phyloP scores from a whole-genome alignment of 2,797 vertebrate species.

The Arnoldichthys spilopterus region DNA sequence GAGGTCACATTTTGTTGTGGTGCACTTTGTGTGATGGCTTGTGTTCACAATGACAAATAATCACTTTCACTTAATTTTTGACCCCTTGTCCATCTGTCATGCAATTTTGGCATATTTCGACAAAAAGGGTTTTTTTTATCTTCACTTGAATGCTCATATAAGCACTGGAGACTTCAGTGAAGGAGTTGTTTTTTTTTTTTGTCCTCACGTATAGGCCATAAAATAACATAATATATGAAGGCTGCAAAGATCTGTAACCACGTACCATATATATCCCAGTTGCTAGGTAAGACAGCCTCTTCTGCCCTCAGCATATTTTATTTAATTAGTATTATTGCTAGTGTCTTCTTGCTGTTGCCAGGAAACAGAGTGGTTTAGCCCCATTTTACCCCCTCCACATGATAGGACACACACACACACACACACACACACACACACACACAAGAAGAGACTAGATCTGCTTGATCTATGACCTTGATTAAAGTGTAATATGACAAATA shows the following conservation, averaged over 20 bases:
- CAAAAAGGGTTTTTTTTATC: no score
- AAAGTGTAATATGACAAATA: neutral
- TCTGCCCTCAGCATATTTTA: slow-evolving; percentile 61
- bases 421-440: slow-evolving; percentile 5
- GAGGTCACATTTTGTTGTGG: no score
- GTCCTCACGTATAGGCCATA: neutral
- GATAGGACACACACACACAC: slow-evolving; percentile 9
- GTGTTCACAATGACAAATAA: no score
- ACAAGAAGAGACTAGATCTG: neutral
- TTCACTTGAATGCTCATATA: no score
- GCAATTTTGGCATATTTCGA: no score
- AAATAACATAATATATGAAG: neutral
- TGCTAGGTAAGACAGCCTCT: slow-evolving; percentile 9
- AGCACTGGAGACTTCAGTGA: no score
- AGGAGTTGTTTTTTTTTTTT: no score
- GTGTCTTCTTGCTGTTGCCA: slow-evolving; percentile 66
- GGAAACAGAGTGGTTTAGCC: slow-evolving; percentile 61
- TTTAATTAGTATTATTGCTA: slow-evolving; percentile 67
- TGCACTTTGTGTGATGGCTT: no score
- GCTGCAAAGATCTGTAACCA: neutral
- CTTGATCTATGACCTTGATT: slow-evolving; percentile 1
- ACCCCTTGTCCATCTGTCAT: no score
- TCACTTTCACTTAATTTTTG: no score
- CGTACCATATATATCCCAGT: slow-evolving; percentile 9
- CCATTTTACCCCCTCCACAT: slow-evolving; percentile 19